Evolutionary conservation across 2,113 vertebrate genomes (phyloP), one percentile per base, ranked within the genome.

Genomic region (Bolborhynchus lineola): DNA sequence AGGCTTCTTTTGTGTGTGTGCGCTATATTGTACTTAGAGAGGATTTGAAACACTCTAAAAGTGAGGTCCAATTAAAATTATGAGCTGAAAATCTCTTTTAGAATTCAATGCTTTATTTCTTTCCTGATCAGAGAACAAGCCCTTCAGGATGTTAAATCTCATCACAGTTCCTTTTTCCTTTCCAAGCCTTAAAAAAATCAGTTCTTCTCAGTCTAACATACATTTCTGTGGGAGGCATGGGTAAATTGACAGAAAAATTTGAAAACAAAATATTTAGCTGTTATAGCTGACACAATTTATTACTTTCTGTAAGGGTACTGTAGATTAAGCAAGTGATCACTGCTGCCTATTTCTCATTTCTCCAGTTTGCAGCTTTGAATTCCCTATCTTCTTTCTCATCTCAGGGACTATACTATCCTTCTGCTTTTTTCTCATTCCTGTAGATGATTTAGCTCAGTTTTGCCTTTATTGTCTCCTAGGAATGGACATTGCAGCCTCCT

Each of bases 41-140:
- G 69, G 62, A 89, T 87, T 76, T 55, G 44, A 89, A 96, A 78
- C 11, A 16, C 82, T 95, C 90, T 86, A 88, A 57, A 82, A 79
- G 70, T 69, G 80, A 93, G n/a, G 70, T 49, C 85, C 37, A 92
- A 89, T 94, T 97, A 86, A 94, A 84, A 82, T 92, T 84, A 88
- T 79, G 57, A 16, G 47, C 75, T 62, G 57, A 92, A 94, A 86
- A 89, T 92, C 25, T 91, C 53, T 78, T 92, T 88, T 86, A 84
- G 93, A 92, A 86, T 93, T 62, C 88, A 79, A 15, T 1, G 6
- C 39, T 93, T 95, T 47, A 29, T 87, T 93, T 96, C 42, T 91
- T 90, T 39, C 37, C 37, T 81, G 62, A 85, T 82, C 41, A 53
- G 74, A 91, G 67, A 92, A 88, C 24, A 88, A 92, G 37, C 65